Base-by-base conservation (phyloP, 2,888 invertebrate species). In the Xylota sylvarum region DNA sequence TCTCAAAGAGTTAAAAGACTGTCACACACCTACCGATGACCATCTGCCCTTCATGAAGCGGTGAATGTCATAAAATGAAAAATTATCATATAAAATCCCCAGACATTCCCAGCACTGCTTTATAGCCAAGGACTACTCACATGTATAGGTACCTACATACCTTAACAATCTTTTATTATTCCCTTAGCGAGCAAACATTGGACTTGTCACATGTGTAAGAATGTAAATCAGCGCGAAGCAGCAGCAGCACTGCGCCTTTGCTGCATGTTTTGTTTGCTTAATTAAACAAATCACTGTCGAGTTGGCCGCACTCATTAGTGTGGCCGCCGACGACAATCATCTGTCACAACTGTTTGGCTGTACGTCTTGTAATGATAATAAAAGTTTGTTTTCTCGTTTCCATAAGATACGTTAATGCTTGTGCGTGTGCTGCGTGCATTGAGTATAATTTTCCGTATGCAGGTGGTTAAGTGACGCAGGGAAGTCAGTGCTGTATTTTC, bases 261-360 rank as follows among this genome's bases (percentile, higher is more conserved):
- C 48, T 67, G 65, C 85, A 81, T 86, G 85, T 72, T 69, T 72
- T 86, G 85, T 77, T 81, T 86, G 70, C 81, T 86, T 81, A 86
- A 86, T 86, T 86, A 86, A 86, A 81, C 81, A 81, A 86, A 86
- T 81, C 81, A 64, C 81, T 77, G 76, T 65, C 85, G 19, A 40
- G 48, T 35, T 48, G 55, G 64, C 56, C 77, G 74, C 80, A 86
- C 77, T 86, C 81, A 86, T 81, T 82, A 81, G 72, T 73, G 86
- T 67, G 73, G 77, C 81, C 86, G 72, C 86, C 64, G 73, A 72
- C 62, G 82, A 86, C 86, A 86, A 73, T 81, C 86, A 82, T 82
- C 86, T 86, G 86, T 86, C 86, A 86, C 72, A 80, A 81, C 62
- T 76, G 65, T 70, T 80, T 76, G 52, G 48, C 65, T 67, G 19